Evolutionary conservation across 2,888 invertebrate species (phyloP).

Genomic region (Calameuta idolon): DNA sequence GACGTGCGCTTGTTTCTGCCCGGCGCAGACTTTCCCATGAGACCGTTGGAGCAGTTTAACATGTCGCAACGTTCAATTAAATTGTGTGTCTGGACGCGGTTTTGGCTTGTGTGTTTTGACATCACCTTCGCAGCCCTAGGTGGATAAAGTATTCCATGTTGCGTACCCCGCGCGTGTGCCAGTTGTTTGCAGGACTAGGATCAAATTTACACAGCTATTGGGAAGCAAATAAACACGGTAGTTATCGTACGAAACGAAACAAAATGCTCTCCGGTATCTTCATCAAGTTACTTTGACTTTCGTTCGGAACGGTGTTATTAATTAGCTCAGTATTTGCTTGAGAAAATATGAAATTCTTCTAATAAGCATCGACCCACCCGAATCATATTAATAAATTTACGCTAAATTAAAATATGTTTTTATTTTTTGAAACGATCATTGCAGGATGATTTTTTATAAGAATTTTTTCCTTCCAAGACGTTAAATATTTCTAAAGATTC

Average conservation of each 20-base stretch:
- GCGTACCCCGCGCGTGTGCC: conserved; percentile 30
- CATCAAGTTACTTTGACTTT: not conserved
- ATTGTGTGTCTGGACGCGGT: conserved; percentile 17
- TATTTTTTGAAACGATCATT: not conserved
- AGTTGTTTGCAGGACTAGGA: conserved; percentile 30
- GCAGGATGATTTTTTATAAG: not conserved
- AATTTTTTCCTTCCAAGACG: not conserved
- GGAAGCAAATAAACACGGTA: not conserved
- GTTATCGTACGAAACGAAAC: not conserved
- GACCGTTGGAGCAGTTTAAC: conserved; percentile 28
- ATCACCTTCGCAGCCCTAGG: conserved; percentile 20
- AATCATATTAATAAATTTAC: no score
- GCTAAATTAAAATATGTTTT: not conserved
- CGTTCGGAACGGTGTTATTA: no score
- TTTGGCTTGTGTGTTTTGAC: conserved; percentile 18
- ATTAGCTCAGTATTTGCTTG: not conserved
- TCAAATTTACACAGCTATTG: conserved; percentile 28
- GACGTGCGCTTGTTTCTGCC: conserved; percentile 10
- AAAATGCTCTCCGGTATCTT: not conserved
- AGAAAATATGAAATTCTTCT: not conserved
- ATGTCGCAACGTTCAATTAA: conserved; percentile 30
- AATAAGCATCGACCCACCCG: not conserved
- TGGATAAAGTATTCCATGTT: conserved; percentile 37
- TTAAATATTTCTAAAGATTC: not conserved
- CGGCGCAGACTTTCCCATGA: conserved; percentile 12